Evolutionary conservation across 2,113 vertebrate species (phyloP).

Genomic region (Fulica atra): DNA sequence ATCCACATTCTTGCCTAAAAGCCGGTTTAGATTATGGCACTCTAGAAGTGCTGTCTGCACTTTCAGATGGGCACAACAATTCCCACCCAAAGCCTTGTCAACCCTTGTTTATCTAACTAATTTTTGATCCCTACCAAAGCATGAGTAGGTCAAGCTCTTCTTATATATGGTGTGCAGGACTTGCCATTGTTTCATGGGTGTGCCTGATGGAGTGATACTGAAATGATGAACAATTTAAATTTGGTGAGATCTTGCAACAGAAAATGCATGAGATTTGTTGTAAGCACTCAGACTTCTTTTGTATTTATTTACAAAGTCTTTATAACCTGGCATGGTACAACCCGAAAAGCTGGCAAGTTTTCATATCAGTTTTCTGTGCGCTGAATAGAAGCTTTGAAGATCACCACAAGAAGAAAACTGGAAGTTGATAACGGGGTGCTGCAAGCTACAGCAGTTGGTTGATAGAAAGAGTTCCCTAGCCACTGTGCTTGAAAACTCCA

Average conservation of each 20-base stretch:
- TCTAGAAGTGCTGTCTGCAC: neutral
- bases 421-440: neutral
- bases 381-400: neutral
- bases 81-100: neutral
- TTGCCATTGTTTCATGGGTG: neutral
- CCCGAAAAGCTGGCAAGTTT: neutral
- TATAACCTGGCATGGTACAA: neutral
- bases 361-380: neutral
- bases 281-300: neutral
- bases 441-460: neutral
- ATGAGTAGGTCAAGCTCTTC: neutral
- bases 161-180: neutral
- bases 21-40: neutral
- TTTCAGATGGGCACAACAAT: neutral
- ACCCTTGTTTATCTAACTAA: neutral
- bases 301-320: neutral
- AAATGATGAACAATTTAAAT: neutral
- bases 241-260: neutral
- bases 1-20: neutral
- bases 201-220: neutral
- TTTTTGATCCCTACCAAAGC: neutral
- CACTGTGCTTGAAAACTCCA: slow-evolving; percentile 31
- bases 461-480: neutral
- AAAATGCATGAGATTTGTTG: neutral
- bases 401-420: neutral